These are phyloP conservation scores for Drosophila lacicola DNA, from an alignment of 2,888 invertebrate genomes.

Conservation along the genomic window DNA sequence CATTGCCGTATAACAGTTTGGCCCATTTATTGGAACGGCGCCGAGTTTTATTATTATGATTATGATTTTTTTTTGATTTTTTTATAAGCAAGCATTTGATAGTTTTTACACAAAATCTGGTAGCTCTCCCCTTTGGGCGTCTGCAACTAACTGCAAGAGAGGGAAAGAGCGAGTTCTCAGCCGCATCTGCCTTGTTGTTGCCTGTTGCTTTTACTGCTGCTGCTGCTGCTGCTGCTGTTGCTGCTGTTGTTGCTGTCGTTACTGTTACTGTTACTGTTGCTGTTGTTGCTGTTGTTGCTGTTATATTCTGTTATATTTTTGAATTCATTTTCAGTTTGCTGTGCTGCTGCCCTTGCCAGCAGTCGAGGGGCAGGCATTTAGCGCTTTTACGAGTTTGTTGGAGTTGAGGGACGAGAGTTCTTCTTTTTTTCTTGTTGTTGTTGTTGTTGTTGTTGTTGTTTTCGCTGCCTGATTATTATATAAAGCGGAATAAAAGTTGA, in stretches of 20 bases:
- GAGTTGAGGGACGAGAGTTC: slow-evolving; percentile 12
- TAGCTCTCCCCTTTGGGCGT: slow-evolving; percentile 1
- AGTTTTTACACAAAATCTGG: slow-evolving; percentile 7
- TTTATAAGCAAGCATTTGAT: slow-evolving; percentile 13
- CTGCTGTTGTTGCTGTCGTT: not conserved
- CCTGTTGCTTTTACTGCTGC: not conserved
- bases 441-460: not conserved
- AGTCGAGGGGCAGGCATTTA: slow-evolving; percentile 1
- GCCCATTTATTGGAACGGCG: slow-evolving; percentile 6
- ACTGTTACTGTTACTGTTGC: not conserved
- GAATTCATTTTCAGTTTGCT: not conserved
- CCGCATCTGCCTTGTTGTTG: not conserved
- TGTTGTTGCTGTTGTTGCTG: not conserved
- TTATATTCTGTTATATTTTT: not conserved
- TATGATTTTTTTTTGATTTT: not conserved
- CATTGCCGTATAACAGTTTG: slow-evolving; percentile 18
- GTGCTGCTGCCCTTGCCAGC: not conserved
- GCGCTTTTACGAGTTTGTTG: not conserved
- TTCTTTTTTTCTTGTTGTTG: not conserved
- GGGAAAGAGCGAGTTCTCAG: slow-evolving; percentile 1
- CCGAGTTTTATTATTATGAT: slow-evolving; percentile 11
- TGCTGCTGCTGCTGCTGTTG: not conserved
- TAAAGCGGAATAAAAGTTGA: slow-evolving; percentile 8
- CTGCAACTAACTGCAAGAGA: slow-evolving; percentile 7
- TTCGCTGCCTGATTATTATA: not conserved